Conservation (phyloP, 2,888 invertebrate species). For the Mycalesis mineus region DNA sequence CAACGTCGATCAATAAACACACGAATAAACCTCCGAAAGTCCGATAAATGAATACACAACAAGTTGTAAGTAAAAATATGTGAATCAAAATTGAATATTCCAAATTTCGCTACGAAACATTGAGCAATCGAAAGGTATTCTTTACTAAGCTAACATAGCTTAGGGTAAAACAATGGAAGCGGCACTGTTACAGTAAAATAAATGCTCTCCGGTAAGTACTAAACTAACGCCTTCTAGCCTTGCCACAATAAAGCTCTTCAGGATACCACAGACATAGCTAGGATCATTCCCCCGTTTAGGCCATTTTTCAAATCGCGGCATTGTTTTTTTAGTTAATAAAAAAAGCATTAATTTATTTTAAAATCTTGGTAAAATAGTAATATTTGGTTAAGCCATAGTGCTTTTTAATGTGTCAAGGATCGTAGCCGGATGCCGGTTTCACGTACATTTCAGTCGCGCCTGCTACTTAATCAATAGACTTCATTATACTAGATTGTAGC, state of each 20-base stretch:
- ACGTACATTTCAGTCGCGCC: too few relatives aligned
- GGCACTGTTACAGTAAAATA: conserved; percentile 41
- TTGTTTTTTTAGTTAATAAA: too few relatives aligned
- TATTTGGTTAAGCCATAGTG: too few relatives aligned
- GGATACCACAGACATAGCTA: conserved; percentile 4
- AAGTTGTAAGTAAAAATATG: conserved; percentile 22
- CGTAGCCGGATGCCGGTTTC: too few relatives aligned
- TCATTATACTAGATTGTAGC: too few relatives aligned
- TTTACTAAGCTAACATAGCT: conserved; percentile 46
- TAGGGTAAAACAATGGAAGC: conserved; percentile 38
- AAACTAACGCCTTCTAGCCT: conserved; percentile 27
- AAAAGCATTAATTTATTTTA: too few relatives aligned
- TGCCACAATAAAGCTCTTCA: conserved; percentile 24
- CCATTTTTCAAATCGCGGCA: too few relatives aligned
- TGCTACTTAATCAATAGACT: too few relatives aligned
- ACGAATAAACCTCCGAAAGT: conserved; percentile 31
- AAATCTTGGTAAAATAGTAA: too few relatives aligned
- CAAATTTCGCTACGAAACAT: conserved; percentile 40
- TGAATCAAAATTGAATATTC: conserved; percentile 20
- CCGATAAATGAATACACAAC: conserved; percentile 29
- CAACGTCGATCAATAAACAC: conserved; percentile 16
- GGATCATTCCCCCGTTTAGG: not conserved
- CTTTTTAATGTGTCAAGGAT: too few relatives aligned
- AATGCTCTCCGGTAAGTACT: conserved; percentile 46
- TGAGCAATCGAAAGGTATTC: conserved; percentile 57